phyloP scores from a whole-genome alignment of 2,113 vertebrate genomes.

The Pristiophorus japonicus region DNA sequence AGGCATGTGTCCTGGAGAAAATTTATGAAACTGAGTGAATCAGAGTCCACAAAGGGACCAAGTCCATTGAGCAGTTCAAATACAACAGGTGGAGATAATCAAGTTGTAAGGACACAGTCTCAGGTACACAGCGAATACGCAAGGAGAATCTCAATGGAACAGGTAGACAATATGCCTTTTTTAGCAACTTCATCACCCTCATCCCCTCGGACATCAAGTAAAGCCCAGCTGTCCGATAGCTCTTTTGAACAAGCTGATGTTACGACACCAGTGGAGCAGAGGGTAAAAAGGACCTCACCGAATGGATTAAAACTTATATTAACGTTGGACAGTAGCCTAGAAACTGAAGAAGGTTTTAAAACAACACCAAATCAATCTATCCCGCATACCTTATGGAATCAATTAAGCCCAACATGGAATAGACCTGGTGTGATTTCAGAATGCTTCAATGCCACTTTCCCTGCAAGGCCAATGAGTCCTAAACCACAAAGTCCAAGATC shows the following conservation, averaged over 20 bases:
- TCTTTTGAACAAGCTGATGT: not conserved
- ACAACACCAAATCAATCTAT: not conserved
- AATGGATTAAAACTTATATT: constrained; percentile 17
- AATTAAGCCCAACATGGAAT: constrained; percentile 21
- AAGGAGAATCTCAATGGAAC: constrained; percentile 40
- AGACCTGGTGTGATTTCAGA: constrained; percentile 24
- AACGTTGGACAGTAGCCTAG: not conserved
- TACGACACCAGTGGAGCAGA: not conserved
- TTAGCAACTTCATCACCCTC: constrained; percentile 34
- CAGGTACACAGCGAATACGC: constrained; percentile 24
- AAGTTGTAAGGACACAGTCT: constrained; percentile 18
- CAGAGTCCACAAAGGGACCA: constrained; percentile 52
- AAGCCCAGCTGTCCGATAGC: not conserved
- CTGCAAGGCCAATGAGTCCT: constrained; percentile 70
- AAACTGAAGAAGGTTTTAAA: constrained; percentile 18
- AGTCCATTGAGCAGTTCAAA: constrained; percentile 24
- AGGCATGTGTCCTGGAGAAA: constrained; percentile 60
- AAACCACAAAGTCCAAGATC: constrained; percentile 67
- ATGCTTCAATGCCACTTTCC: constrained; percentile 44
- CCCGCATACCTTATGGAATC: not conserved
- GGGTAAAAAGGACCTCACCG: constrained; percentile 1
- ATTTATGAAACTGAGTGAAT: constrained; percentile 57
- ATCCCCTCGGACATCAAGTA: not conserved
- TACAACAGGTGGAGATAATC: not conserved
- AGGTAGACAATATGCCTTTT: constrained; percentile 40